phyloP scores from a whole-genome alignment of 2,113 vertebrate genomes.

The Brachirus orientalis region DNA sequence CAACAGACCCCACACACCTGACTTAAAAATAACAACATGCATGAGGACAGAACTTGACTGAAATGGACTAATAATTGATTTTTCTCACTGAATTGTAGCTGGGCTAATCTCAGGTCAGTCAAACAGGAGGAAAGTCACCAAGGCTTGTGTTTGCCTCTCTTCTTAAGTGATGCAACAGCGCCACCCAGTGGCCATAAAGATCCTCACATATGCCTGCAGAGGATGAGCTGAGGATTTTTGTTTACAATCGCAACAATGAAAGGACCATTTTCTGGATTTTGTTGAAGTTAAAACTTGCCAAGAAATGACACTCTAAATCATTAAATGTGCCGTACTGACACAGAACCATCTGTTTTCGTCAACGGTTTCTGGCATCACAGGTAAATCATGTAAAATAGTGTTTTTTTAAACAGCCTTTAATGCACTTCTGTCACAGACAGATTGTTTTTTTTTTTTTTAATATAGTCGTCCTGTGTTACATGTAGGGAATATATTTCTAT shows the following conservation, averaged over 20 bases:
- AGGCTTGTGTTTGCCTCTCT: not conserved
- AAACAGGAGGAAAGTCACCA: too few species aligned
- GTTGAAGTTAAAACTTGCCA: conserved; percentile 41
- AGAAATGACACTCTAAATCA: conserved; percentile 48
- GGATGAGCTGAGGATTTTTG: not conserved
- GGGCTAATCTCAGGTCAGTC: conserved; percentile 26
- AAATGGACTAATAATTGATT: conserved; percentile 7
- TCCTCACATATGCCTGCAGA: too few species aligned
- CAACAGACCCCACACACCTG: conserved; percentile 18
- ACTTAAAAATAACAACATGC: not conserved
- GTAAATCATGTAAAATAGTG: conserved; percentile 8
- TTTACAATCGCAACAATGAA: conserved; percentile 29
- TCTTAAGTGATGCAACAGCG: conserved; percentile 9
- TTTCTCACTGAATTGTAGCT: conserved; percentile 48
- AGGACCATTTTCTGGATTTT: conserved; percentile 38
- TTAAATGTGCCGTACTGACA: conserved; percentile 85
- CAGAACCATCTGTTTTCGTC: conserved; percentile 57
- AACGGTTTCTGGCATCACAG: not conserved
- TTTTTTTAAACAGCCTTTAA: conserved; percentile 39
- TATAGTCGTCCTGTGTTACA: conserved; percentile 77
- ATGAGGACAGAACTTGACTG: conserved; percentile 1
- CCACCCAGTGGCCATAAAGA: conserved; percentile 24
- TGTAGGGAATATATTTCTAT: conserved; percentile 59
- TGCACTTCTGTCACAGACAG: conserved; percentile 21
- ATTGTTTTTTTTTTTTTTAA: conserved; percentile 29